A percentile compares a stretch with the other conserved stretches of the same genome.
These are phyloP conservation scores for Carabus problematicus DNA, from an alignment of 2,888 invertebrate species.

Conservation along the genomic window DNA sequence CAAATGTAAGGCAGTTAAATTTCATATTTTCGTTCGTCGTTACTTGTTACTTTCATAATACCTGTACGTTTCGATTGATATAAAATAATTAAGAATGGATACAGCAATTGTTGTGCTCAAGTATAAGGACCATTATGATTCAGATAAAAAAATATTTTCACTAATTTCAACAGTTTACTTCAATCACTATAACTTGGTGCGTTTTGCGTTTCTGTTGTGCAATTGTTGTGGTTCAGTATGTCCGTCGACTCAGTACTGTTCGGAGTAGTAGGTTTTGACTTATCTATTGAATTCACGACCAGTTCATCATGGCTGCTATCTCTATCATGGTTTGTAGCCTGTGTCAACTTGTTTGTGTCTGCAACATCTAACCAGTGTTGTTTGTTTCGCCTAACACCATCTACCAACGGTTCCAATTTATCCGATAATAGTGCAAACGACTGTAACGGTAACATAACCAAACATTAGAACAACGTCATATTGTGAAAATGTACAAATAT, in stretches of 20 bases:
- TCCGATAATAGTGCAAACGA: slow-evolving; percentile 84
- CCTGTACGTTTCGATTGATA: too few species aligned
- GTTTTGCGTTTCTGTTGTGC: slow-evolving; percentile 35
- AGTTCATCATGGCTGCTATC: slow-evolving; percentile 6
- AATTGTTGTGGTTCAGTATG: slow-evolving; percentile 11
- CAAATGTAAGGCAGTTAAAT: too few species aligned
- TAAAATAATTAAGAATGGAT: too few species aligned
- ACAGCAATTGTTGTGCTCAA: slow-evolving; percentile 6
- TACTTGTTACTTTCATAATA: neutral
- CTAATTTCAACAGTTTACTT: slow-evolving; percentile 1
- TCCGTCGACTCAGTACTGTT: slow-evolving; percentile 18
- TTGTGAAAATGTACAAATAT: slow-evolving; percentile 43
- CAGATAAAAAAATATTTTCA: slow-evolving; percentile 17
- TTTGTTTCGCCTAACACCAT: slow-evolving; percentile 83
- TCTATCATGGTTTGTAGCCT: slow-evolving; percentile 43
- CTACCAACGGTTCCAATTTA: slow-evolving; percentile 79
- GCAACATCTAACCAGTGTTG: slow-evolving; percentile 85
- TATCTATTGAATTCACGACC: slow-evolving; percentile 13
- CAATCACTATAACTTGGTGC: slow-evolving; percentile 33
- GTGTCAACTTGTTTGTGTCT: slow-evolving; percentile 53
- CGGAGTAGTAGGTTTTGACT: slow-evolving; percentile 21
- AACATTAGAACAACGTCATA: neutral
- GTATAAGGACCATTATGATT: neutral
- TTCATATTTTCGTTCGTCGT: neutral
- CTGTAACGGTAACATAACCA: slow-evolving; percentile 60